Conservation (phyloP, 2,113 vertebrate species). For the Gymnogyps californianus region DNA sequence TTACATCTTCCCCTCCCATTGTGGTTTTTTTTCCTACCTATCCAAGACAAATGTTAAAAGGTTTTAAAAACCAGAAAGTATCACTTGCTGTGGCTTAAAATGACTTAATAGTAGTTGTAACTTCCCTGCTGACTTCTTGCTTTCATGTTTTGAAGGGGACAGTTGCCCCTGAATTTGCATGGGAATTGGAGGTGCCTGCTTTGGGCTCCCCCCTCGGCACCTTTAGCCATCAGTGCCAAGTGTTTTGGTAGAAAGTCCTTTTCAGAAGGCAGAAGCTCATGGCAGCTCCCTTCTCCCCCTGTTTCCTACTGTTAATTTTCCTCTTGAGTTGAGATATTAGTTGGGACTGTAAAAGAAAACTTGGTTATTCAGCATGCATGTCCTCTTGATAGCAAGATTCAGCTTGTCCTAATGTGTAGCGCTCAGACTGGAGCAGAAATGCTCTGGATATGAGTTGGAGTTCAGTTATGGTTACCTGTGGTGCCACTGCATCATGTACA, state of each 20-base stretch:
- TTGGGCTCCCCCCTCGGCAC: not conserved
- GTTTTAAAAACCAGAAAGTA: not conserved
- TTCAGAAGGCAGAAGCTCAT: not conserved
- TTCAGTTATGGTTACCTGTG: too few species aligned
- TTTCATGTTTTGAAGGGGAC: not conserved
- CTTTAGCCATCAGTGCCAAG: not conserved
- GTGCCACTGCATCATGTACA: too few species aligned
- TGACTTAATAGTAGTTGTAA: not conserved
- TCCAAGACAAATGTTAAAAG: not conserved
- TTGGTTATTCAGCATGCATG: too few species aligned
- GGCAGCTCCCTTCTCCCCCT: not conserved
- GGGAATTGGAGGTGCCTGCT: not conserved
- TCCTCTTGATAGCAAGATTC: too few species aligned
- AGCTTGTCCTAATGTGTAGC: too few species aligned
- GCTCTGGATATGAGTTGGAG: too few species aligned
- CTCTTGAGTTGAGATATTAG: not conserved
- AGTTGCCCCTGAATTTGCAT: not conserved
- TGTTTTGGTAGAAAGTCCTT: not conserved
- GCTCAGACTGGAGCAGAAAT: too few species aligned
- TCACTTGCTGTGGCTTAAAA: not conserved
- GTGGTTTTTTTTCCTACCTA: not conserved
- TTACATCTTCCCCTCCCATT: not conserved
- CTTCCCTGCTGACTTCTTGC: not conserved
- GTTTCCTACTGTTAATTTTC: not conserved
- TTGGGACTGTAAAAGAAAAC: not conserved